These are phyloP conservation scores for Chondrosia reniformis DNA, from an alignment of 37 sponge, comb jelly and placozoan genomes.

Conservation along the genomic window DNA sequence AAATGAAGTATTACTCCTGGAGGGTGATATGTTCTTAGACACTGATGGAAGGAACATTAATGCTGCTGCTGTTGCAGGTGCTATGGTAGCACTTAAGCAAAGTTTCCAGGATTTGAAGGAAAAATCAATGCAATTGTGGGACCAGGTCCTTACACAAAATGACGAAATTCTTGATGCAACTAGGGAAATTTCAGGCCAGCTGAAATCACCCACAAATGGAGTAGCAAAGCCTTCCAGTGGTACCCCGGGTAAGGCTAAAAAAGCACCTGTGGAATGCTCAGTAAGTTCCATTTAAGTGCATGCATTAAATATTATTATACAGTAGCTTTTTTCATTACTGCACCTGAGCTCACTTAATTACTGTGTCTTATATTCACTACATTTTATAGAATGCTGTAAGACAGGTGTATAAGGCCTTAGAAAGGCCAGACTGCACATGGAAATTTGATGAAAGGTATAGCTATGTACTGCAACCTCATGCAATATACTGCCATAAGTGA, in stretches of 20 bases:
- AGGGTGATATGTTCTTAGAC: not conserved
- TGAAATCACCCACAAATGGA: too few species aligned
- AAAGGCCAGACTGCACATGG: not conserved
- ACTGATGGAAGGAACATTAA: too few species aligned
- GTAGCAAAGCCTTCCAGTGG: too few species aligned
- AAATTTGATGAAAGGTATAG: not conserved
- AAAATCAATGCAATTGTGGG: not conserved
- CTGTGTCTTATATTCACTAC: not conserved
- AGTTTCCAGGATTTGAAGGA: not conserved
- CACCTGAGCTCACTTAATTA: not conserved
- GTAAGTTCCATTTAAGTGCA: not conserved
- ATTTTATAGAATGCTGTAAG: conserved; percentile 3
- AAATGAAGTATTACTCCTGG: not conserved
- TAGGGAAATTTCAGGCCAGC: not conserved
- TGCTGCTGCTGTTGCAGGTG: not conserved
- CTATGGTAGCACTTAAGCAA: not conserved
- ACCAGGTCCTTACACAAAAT: not conserved
- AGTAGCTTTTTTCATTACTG: not conserved
- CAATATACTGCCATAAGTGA: not conserved
- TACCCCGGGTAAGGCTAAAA: conserved; percentile 6
- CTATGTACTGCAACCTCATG: not conserved
- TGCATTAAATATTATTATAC: not conserved
- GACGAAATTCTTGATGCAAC: not conserved
- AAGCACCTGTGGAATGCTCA: not conserved
- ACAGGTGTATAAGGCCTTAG: not conserved